Percentiles rank a stretch among this genome's conserved stretches.
Evolutionary conservation across 2,797 vertebrate genomes (phyloP).

Genomic region (Mormyrus proboscirostris): DNA sequence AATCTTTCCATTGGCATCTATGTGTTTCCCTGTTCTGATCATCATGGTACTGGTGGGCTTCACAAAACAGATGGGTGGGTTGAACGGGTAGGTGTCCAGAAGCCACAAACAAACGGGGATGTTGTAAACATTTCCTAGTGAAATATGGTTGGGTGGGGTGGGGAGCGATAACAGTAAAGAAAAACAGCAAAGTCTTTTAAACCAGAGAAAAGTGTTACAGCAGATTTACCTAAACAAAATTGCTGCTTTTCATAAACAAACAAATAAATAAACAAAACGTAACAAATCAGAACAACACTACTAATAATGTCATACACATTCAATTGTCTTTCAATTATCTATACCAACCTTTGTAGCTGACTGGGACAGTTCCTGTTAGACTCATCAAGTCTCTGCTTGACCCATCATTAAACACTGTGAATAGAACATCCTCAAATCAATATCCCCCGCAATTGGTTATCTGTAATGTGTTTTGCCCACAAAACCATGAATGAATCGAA

Average conservation of each 20-base stretch:
- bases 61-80: constrained; percentile 97
- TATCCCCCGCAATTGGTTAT: too few species aligned
- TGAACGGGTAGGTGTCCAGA: constrained; percentile 94
- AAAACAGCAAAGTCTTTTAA: background rate
- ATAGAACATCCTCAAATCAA: constrained; percentile 22
- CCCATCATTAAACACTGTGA: constrained; percentile 92
- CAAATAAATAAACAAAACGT: background rate
- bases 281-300: background rate
- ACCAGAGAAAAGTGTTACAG: background rate
- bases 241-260: background rate
- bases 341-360: constrained; percentile 82
- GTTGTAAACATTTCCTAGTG: constrained; percentile 87
- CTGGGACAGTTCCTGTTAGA: constrained; percentile 91
- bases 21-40: constrained; percentile 97
- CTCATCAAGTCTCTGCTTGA: constrained; percentile 89
- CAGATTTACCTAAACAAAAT: background rate
- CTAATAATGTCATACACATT: background rate
- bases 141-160: background rate
- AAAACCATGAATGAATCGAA: background rate
- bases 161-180: background rate
- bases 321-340: background rate
- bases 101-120: constrained; percentile 97
- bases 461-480: background rate
- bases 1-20: constrained; percentile 96
- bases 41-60: constrained; percentile 98